phyloP scores from a whole-genome alignment of 2,113 vertebrate species.

The Ictidomys tridecemlineatus region DNA sequence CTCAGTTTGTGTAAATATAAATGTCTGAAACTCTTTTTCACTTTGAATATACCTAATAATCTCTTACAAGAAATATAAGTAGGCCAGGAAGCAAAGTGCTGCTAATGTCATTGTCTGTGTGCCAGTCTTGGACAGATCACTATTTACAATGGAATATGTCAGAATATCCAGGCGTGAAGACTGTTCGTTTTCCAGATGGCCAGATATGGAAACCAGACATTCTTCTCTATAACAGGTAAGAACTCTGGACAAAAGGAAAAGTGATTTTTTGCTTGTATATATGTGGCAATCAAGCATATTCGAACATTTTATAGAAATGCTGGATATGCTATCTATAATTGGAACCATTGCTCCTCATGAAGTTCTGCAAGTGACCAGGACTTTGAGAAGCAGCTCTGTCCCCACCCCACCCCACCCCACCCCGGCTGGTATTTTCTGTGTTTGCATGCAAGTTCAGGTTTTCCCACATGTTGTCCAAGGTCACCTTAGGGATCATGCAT shows the following conservation, averaged over 20 bases:
- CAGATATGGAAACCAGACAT: constrained; percentile 98
- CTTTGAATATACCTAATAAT: constrained; percentile 44
- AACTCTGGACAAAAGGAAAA: not conserved
- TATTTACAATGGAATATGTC: constrained; percentile 94
- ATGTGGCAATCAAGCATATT: not conserved
- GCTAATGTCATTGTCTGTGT: constrained; percentile 75
- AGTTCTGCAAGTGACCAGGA: not conserved
- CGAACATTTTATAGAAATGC: not conserved
- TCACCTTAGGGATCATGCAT: too few relatives aligned
- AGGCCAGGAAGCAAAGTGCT: not conserved
- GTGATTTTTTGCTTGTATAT: not conserved
- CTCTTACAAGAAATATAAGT: not conserved
- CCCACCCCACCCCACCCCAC: too few relatives aligned
- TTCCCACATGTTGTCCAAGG: not conserved
- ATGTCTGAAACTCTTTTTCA: constrained; percentile 31
- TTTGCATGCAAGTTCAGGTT: not conserved
- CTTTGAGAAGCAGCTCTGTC: not conserved
- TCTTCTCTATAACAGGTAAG: constrained; percentile 98
- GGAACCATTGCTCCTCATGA: not conserved
- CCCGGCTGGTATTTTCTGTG: not conserved
- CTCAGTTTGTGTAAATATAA: constrained; percentile 66
- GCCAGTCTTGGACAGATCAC: constrained; percentile 94
- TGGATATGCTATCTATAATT: not conserved
- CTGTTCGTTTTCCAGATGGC: constrained; percentile 93
- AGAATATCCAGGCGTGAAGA: constrained; percentile 94